Evolutionary conservation across 2,113 vertebrate genomes (phyloP), one percentile per base, ranked within the genome.

Genomic region (Melanerpes aurifrons): DNA sequence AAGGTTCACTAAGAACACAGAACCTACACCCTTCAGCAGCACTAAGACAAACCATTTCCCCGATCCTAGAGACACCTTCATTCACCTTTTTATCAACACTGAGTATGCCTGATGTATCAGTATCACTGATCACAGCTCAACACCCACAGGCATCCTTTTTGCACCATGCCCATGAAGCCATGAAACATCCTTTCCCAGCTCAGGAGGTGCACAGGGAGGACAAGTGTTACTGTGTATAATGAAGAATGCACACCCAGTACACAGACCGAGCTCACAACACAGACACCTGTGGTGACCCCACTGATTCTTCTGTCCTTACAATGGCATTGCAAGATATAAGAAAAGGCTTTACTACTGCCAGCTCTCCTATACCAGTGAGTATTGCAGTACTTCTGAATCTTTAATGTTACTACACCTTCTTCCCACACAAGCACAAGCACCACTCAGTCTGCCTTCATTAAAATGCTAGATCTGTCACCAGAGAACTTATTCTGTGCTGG

Each of bases 281-380:
- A 7, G 26, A 45, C 0, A 5, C 45, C 69, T 58, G 47, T 68
- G 45, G 26, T 72, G 43, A 81, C 5, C 10, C 50, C 12, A 25
- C 1, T 15, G 16, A 29, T n/a, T 83, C 5, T 74, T 50, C 53
- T 35, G 32, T 16, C 62, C 50, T 63, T 37, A 29, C 53, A 50
- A 67, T 0, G 5, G 24, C 32, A 43, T 12, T 25, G 13, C 7
- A 7, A 3, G 58, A 58, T 1, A 0, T 2, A 0, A 1, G 26
- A n/a, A 73, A 63, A 50, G 2, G 29, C 16, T 72, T 64, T 8
- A 67, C 6, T 31, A 61, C 28, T 0, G 0, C 6, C n/a, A 73
- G 35, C 20, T 66, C 10, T 76, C 40, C 45, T 28, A 43, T 16
- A 72, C 14, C 32, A 31, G 5, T 6, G 15, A 72, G 21, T 5